Base-by-base conservation (phyloP, 2,888 invertebrate species). In the Dendrolimus pini region DNA sequence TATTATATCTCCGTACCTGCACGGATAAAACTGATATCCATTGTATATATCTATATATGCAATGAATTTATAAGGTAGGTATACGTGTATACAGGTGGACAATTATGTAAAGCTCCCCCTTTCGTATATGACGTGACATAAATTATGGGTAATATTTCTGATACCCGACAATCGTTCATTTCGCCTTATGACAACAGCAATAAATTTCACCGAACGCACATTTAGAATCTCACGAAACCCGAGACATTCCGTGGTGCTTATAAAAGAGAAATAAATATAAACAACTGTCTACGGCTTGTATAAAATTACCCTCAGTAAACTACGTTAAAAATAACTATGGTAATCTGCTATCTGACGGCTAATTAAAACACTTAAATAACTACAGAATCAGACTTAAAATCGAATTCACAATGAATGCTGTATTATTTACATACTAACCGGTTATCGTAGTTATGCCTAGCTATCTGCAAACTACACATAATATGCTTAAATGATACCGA, bases 361-460 rank as follows among this genome's bases (percentile, higher is more conserved):
- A 82, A 85, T 85, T 81, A 87, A 86, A 87, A 76, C 77, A 84
- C 83, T 71, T 81, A 86, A 81, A 75, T 87, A 83, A 85, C 85
- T 81, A 78, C 80, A 75, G 72, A 76, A 78, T 72, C 9, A 12
- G 47, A 12, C 9, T 47, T 47, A 47, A 30, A 30, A 30, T 30
- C 47, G 47, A 47, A 47, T 12, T 47, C 47, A 12, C 9, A 30
- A 30, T 30, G 30, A 30, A 30, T 6, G 6, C 30, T 30, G 30
- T 30, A 30, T 6, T 30, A 30, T 30, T 30, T 30, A 30, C 30
- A 30, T 30, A 30, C 30, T 30, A 30, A 30, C 30, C 30, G 6
- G 30, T 30, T 30, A 30, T 30, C 30, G 30, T 30, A 6, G 30
- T 30, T 30, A 30, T 30, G 30, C 30, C 30, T 30, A 30, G 30